Percentiles rank a stretch among this genome's conserved stretches.
Conservation (phyloP, 2,797 vertebrate species). For the Molossus molossus region DNA sequence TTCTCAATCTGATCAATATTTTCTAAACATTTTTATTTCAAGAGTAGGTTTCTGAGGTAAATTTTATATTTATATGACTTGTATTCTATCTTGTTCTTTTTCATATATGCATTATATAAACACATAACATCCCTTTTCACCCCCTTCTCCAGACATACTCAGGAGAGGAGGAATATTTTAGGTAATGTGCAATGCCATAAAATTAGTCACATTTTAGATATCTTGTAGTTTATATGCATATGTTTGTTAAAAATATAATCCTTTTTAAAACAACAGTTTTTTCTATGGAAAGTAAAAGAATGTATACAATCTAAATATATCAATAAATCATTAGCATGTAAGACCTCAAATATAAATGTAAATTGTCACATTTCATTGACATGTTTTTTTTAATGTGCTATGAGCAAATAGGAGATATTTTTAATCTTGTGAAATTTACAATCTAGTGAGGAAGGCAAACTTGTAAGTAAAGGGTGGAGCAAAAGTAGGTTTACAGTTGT, state of each 20-base stretch:
- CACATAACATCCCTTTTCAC: background rate
- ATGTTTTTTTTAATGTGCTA: background rate
- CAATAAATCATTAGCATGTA: slow-evolving; percentile 36
- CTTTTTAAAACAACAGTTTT: background rate
- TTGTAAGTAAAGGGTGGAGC: too few relatives aligned
- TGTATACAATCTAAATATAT: background rate
- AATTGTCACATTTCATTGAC: background rate
- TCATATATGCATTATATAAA: background rate
- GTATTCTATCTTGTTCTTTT: background rate
- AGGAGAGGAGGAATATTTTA: background rate
- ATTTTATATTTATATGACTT: background rate
- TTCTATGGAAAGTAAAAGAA: slow-evolving; percentile 7
- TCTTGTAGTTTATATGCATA: background rate
- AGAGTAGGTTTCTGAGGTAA: background rate
- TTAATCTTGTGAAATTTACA: slow-evolving; percentile 8
- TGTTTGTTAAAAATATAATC: slow-evolving; percentile 28
- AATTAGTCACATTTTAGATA: background rate
- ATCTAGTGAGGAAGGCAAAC: background rate
- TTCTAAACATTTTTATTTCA: slow-evolving; percentile 35
- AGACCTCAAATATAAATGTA: slow-evolving; percentile 21
- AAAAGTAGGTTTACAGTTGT: background rate
- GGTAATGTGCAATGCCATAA: background rate
- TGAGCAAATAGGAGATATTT: background rate
- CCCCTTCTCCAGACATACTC: background rate
- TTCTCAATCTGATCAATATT: background rate